These are phyloP conservation scores for Clistopyga incitator DNA, from an alignment of 2,888 invertebrate genomes.

Conservation along the genomic window DNA sequence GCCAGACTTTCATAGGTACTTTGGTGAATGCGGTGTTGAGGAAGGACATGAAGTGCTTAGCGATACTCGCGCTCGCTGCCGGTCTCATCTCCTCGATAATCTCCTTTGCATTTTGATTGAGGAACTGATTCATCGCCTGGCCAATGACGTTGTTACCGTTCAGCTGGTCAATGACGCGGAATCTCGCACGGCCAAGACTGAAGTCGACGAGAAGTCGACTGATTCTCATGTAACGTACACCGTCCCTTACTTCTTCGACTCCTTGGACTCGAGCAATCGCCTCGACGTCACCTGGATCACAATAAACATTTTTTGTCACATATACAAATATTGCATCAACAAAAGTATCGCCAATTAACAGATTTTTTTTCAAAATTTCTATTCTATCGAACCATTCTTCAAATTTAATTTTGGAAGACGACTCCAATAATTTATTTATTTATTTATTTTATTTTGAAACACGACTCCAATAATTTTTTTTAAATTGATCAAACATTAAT, in stretches of 20 bases:
- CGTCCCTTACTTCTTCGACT: constrained; percentile 87
- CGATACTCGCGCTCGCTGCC: constrained; percentile 89
- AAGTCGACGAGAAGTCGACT: constrained; percentile 90
- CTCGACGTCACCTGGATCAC: constrained; percentile 88
- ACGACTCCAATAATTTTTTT: too few species aligned
- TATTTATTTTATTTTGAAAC: too few species aligned
- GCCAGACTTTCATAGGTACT: constrained; percentile 90
- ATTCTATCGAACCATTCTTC: too few species aligned
- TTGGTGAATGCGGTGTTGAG: constrained; percentile 90
- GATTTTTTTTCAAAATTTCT: too few species aligned
- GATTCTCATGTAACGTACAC: constrained; percentile 89
- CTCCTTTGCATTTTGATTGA: constrained; percentile 92
- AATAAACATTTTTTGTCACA: background rate
- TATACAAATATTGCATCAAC: background rate
- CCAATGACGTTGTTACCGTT: constrained; percentile 92
- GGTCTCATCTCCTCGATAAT: constrained; percentile 94
- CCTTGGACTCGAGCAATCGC: constrained; percentile 90
- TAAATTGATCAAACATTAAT: too few species aligned
- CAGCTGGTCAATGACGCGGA: constrained; percentile 89
- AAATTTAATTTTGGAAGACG: too few species aligned
- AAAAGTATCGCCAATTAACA: too few species aligned
- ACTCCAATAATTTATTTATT: too few species aligned
- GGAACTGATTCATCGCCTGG: constrained; percentile 93
- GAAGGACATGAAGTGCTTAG: constrained; percentile 90
- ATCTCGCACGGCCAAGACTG: constrained; percentile 89